These are phyloP conservation scores for Lordiphosa mommai DNA, from an alignment of 1,140 invertebrate species.

Conservation along the genomic window DNA sequence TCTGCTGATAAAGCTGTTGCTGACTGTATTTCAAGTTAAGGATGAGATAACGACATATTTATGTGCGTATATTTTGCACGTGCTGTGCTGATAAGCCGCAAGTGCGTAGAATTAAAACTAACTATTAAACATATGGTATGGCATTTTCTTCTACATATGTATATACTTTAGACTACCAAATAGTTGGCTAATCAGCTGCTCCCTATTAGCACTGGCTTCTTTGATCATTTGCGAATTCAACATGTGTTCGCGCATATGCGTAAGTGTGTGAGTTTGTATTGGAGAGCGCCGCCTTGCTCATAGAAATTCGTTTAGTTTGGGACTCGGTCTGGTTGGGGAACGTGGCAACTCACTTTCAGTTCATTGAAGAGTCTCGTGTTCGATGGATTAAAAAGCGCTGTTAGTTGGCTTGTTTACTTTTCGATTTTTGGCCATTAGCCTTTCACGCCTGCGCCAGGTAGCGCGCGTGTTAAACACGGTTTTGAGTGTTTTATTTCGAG, in stretches of 20 bases:
- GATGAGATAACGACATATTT: constrained; percentile 13
- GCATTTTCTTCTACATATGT: too few species aligned
- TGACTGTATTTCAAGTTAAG: too few species aligned
- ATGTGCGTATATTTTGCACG: constrained; percentile 22
- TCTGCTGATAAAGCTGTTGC: neutral
- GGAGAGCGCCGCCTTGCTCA: neutral
- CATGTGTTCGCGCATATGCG: constrained; percentile 9
- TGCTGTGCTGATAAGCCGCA: constrained; percentile 17
- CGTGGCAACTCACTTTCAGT: constrained; percentile 1
- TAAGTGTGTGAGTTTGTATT: neutral
- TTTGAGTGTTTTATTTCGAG: constrained; percentile 16
- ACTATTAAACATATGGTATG: neutral
- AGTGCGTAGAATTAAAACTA: neutral
- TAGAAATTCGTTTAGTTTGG: constrained; percentile 8
- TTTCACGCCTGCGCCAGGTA: constrained; percentile 11
- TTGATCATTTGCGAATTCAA: constrained; percentile 8
- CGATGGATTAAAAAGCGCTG: constrained; percentile 15
- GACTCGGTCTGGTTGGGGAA: too few species aligned
- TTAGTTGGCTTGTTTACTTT: neutral
- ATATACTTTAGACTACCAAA: neutral
- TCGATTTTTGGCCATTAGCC: neutral
- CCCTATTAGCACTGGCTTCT: constrained; percentile 4
- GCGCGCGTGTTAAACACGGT: constrained; percentile 14
- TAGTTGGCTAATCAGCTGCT: too few species aligned
- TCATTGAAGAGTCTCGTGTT: constrained; percentile 10